phyloP scores from a whole-genome alignment of 2,113 vertebrate genomes.

The Paradoxurus hermaphroditus region DNA sequence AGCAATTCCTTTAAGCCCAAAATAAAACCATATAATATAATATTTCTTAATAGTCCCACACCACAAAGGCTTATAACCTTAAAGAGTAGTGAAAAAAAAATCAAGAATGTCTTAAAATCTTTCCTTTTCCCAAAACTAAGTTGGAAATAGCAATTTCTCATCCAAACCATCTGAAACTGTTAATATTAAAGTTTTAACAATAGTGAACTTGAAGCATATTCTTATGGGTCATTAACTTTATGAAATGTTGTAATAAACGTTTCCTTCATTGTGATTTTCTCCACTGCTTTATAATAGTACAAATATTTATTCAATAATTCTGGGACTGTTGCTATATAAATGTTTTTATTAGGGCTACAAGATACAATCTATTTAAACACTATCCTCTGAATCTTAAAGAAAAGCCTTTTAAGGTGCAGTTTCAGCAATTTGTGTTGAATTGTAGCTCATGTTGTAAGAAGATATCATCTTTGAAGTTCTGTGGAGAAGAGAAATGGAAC shows the following conservation, averaged over 20 bases:
- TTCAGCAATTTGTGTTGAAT: conserved; percentile 74
- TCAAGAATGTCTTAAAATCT: conserved; percentile 38
- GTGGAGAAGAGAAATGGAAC: conserved; percentile 43
- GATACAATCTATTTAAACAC: conserved; percentile 67
- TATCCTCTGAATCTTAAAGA: conserved; percentile 73
- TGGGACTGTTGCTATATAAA: conserved; percentile 49
- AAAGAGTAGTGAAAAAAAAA: conserved; percentile 6
- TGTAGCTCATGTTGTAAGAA: conserved; percentile 67
- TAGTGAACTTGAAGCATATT: conserved; percentile 68
- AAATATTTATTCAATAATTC: conserved; percentile 40
- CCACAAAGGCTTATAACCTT: conserved; percentile 13
- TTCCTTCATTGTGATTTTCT: conserved; percentile 41
- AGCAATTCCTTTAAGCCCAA: conserved; percentile 32
- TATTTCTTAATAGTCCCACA: conserved; percentile 23
- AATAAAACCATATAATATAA: conserved; percentile 27
- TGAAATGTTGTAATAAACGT: conserved; percentile 62
- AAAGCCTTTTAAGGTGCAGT: conserved; percentile 73
- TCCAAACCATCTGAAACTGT: not conserved
- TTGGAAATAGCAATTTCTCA: conserved; percentile 33
- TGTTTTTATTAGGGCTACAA: conserved; percentile 55
- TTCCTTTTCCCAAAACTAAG: conserved; percentile 15
- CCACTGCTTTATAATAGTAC: conserved; percentile 36
- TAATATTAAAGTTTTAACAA: conserved; percentile 59
- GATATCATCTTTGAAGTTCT: conserved; percentile 55
- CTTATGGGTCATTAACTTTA: conserved; percentile 58